These are phyloP conservation scores for human (Homo sapiens) DNA, from an alignment of 2,113 vertebrate species.

Conservation along the genomic window DNA sequence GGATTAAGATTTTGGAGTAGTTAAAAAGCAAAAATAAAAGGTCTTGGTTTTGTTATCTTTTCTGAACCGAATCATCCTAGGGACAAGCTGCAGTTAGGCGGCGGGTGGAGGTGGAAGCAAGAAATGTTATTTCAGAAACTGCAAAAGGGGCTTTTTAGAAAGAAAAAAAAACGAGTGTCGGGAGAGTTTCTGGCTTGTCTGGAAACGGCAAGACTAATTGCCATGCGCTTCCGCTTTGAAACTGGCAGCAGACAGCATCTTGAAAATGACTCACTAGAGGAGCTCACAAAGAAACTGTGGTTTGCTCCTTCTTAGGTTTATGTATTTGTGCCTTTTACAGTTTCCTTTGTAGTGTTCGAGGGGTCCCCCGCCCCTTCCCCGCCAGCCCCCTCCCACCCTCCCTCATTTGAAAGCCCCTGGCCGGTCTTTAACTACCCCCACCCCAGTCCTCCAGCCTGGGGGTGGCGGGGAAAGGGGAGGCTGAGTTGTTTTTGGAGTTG, in stretches of 20 bases:
- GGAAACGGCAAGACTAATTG: slow-evolving; percentile 97
- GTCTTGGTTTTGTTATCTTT: slow-evolving; percentile 55
- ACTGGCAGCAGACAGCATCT: slow-evolving; percentile 99
- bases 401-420: slow-evolving; percentile 51
- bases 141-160: slow-evolving; percentile 80
- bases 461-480: slow-evolving; percentile 41
- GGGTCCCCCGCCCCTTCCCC: slow-evolving; percentile 61
- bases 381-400: background rate
- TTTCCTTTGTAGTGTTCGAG: slow-evolving; percentile 87
- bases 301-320: slow-evolving; percentile 88
- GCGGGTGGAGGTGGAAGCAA: slow-evolving; percentile 45
- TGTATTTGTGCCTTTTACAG: slow-evolving; percentile 86
- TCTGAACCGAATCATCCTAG: slow-evolving; percentile 34
- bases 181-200: slow-evolving; percentile 97
- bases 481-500: slow-evolving; percentile 88
- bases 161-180: slow-evolving; percentile 77
- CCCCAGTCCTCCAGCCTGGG: slow-evolving; percentile 63
- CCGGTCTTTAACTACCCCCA: background rate
- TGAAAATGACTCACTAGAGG: slow-evolving; percentile 98
- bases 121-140: slow-evolving; percentile 78
- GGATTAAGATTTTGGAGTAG: background rate
- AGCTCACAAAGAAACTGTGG: slow-evolving; percentile 97
- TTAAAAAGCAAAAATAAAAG: background rate
- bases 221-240: slow-evolving; percentile 99
- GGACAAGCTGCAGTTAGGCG: slow-evolving; percentile 40